Evolutionary conservation across 2,888 invertebrate genomes (phyloP), one percentile per base, ranked within the genome.

Genomic region (Gortyna flavago): DNA sequence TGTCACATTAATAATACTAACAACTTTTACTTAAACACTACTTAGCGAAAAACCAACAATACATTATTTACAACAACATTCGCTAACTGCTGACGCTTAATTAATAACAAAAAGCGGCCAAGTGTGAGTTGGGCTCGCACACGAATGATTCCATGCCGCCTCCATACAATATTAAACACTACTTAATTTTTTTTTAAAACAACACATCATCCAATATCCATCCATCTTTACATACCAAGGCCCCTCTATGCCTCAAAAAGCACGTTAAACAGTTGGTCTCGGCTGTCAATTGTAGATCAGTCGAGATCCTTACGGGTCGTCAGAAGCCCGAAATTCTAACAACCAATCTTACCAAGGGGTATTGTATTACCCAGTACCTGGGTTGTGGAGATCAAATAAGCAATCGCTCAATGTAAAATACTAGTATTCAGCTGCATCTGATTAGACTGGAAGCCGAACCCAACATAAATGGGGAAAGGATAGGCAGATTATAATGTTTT

Each of bases 81-180:
- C 1, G 64, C 48, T n/a, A 70, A 73, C n/a, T 73, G 29, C 38
- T 48, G 38, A 54, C 80, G 29, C 44, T 48, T 16, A 80, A 65
- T 62, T 66, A 57, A 73, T 29, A 38, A 72, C 65, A 54, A 32
- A 51, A 68, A 68, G 11, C 2, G 16, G 18, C 25, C 32, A 68
- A 51, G 35, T 35, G 35, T 11, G 54, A 25, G 51, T 35, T 0
- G 6, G 32, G 18, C 11, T 35, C 18, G 1, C 35, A 54, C 0
- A 35, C 6, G 25, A 51, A 51, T 32, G 25, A 18, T 35, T 68
- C 16, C 5, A 25, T 68, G 25, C 5, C 25, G 9, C n/a, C n/a
- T n/a, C 6, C 16, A 32, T 25, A 32, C 25, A 67, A 48, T 32
- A 67, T 29, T 59, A 2, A 29, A 61, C 59, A 13, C 5, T 13